A percentile compares a stretch with the other conserved stretches of the same genome.
phyloP scores from a whole-genome alignment of 1,140 invertebrate genomes.

The Papilio helenus region DNA sequence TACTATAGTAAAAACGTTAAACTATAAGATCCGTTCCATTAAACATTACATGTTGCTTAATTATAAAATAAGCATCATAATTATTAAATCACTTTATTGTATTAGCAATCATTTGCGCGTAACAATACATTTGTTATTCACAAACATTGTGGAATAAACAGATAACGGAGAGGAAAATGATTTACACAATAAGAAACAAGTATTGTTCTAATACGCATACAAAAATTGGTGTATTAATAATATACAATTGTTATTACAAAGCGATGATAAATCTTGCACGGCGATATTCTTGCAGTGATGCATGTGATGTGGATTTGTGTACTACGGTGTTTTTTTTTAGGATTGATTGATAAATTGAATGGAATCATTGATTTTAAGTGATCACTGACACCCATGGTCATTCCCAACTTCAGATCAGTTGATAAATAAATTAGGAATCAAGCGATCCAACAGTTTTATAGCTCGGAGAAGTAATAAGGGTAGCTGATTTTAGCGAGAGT shows the following conservation, averaged over 20 bases:
- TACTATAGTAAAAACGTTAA: neutral
- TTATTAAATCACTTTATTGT: slow-evolving; percentile 7
- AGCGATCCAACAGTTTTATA: neutral
- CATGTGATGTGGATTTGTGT: neutral
- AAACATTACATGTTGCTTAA: neutral
- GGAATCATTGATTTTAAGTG: neutral
- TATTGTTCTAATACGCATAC: slow-evolving; percentile 17
- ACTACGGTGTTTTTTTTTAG: neutral
- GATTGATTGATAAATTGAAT: neutral
- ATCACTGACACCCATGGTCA: neutral
- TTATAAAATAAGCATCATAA: slow-evolving; percentile 1
- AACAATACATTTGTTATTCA: slow-evolving; percentile 24
- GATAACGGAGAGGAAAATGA: slow-evolving; percentile 1
- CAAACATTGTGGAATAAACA: slow-evolving; percentile 16
- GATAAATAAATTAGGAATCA: neutral
- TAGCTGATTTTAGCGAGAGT: too few relatives aligned
- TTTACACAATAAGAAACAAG: slow-evolving; percentile 11
- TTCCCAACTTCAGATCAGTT: neutral
- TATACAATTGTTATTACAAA: slow-evolving; percentile 21
- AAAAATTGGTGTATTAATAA: slow-evolving; percentile 18
- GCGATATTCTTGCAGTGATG: neutral
- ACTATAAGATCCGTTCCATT: neutral
- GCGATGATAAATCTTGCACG: slow-evolving; percentile 12
- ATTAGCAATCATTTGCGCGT: neutral
- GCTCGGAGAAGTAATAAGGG: too few relatives aligned